These are phyloP conservation scores for Pampus argenteus DNA, from an alignment of 2,797 vertebrate genomes.

Conservation along the genomic window DNA sequence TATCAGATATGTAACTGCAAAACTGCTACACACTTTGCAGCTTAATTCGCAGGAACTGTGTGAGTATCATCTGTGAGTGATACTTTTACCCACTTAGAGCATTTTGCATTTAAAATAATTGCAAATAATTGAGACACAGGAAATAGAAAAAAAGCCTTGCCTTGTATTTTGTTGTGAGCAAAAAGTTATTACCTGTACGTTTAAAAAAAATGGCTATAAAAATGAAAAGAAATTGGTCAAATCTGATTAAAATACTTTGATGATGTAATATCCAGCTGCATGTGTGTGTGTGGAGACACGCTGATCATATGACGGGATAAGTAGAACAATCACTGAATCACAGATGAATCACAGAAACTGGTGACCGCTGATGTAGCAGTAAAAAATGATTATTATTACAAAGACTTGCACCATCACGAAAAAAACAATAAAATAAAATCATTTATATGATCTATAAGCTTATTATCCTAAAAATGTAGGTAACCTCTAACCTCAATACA, in stretches of 20 bases:
- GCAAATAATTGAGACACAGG: background rate
- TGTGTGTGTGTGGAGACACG: slow-evolving; percentile 13
- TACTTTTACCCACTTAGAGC: background rate
- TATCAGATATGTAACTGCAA: slow-evolving; percentile 14
- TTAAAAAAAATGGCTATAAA: background rate
- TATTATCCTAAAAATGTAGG: no score
- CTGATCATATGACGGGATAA: slow-evolving; percentile 24
- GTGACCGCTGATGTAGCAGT: background rate
- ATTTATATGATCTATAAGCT: no score
- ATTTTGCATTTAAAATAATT: slow-evolving; percentile 6
- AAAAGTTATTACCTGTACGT: background rate
- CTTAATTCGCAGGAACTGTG: background rate
- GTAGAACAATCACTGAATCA: slow-evolving; percentile 19
- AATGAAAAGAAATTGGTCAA: background rate
- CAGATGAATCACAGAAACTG: slow-evolving; percentile 16
- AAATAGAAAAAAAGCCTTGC: background rate
- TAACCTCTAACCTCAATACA: no score
- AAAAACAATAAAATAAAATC: no score
- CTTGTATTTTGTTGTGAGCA: background rate
- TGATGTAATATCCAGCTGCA: slow-evolving; percentile 5
- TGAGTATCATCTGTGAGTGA: background rate
- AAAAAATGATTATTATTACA: slow-evolving; percentile 5
- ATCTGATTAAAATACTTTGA: background rate
- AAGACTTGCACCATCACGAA: background rate
- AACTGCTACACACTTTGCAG: background rate